Conservation (phyloP, 2,888 invertebrate genomes). For the Phrixothrix hirtus region DNA sequence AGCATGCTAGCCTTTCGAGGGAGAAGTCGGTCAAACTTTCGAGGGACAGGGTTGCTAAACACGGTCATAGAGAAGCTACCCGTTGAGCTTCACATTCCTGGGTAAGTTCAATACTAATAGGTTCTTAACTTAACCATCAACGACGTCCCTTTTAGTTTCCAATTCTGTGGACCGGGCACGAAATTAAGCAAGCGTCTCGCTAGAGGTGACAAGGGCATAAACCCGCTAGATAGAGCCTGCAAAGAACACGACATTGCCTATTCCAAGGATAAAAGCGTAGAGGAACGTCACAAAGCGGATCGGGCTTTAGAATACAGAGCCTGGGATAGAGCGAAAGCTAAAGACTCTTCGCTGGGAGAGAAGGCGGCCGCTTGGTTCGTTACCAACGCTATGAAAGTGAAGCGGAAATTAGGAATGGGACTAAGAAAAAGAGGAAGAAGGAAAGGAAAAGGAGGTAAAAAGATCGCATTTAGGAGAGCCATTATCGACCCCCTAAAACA, state of each 20-base stretch:
- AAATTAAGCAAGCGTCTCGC: slow-evolving; percentile 40
- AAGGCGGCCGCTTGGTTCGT: too few species aligned
- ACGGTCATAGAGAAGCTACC: slow-evolving; percentile 34
- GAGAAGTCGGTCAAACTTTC: too few species aligned
- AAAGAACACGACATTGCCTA: slow-evolving; percentile 47
- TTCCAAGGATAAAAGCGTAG: slow-evolving; percentile 27
- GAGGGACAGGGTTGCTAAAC: too few species aligned
- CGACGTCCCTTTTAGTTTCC: too few species aligned
- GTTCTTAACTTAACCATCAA: too few species aligned
- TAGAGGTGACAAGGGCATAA: slow-evolving; percentile 45
- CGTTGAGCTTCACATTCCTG: slow-evolving; percentile 36
- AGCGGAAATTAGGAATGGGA: too few species aligned
- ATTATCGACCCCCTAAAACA: background rate
- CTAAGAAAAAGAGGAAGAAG: background rate
- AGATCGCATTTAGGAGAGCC: background rate
- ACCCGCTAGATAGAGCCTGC: slow-evolving; percentile 44
- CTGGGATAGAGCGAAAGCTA: too few species aligned
- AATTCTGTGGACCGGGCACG: slow-evolving; percentile 39
- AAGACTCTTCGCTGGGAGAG: too few species aligned
- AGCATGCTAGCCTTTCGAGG: too few species aligned
- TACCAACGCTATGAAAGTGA: too few species aligned
- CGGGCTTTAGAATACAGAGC: too few species aligned
- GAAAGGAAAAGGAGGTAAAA: background rate
- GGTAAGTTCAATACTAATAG: too few species aligned
- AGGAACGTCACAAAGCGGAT: slow-evolving; percentile 46